Conservation (phyloP, 2,797 vertebrate genomes). For the Arremon brunneinucha region DNA sequence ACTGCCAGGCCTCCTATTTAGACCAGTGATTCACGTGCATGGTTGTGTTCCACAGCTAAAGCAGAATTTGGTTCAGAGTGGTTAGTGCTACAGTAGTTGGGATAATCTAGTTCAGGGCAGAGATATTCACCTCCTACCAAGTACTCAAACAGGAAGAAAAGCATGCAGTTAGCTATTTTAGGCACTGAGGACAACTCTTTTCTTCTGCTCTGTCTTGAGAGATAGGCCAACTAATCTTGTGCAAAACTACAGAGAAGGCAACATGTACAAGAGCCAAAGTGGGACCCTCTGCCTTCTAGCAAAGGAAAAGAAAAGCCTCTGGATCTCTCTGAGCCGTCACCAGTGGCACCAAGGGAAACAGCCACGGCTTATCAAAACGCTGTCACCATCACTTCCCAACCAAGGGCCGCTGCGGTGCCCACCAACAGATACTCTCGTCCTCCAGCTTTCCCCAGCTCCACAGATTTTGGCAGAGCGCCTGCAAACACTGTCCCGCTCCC, state of each 20-base stretch:
- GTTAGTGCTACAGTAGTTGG: neutral
- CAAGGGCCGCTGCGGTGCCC: neutral
- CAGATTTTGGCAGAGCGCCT: neutral
- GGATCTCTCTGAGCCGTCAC: neutral
- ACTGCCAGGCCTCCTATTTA: neutral
- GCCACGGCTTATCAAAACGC: slow-evolving; percentile 61
- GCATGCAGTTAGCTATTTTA: neutral
- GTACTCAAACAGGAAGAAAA: rapidly evolving
- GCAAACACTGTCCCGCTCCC: neutral
- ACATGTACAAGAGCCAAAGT: neutral
- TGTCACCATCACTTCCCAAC: neutral
- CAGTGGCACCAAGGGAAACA: neutral
- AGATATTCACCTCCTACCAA: neutral
- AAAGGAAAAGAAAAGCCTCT: neutral
- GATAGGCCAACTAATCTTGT: neutral
- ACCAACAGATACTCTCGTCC: slow-evolving; percentile 23
- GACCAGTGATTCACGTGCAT: neutral
- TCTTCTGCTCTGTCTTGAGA: neutral
- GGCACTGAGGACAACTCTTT: neutral
- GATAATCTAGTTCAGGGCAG: neutral
- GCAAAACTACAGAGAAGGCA: neutral
- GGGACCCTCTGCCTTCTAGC: neutral
- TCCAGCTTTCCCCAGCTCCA: neutral
- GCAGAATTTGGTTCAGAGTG: neutral
- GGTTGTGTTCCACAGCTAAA: neutral